Evolutionary conservation across 2,888 invertebrate genomes (phyloP).

Genomic region (Rotaria socialis): DNA sequence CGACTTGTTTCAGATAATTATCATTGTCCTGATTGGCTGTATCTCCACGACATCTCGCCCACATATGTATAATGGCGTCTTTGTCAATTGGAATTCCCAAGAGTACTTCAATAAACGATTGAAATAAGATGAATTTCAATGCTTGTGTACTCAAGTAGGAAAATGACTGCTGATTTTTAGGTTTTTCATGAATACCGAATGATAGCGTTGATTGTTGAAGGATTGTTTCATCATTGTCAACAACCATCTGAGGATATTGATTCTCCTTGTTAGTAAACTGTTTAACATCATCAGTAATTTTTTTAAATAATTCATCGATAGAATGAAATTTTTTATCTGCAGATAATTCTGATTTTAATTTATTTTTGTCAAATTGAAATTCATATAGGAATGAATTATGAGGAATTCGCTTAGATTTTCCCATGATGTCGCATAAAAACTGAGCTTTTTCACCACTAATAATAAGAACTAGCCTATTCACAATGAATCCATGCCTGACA

Average conservation of each 20-base stretch:
- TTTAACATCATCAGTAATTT: not conserved
- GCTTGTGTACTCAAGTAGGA: not conserved
- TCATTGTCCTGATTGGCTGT: not conserved
- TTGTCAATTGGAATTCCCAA: not conserved
- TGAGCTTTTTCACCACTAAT: not conserved
- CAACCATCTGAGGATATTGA: not conserved
- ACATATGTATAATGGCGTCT: not conserved
- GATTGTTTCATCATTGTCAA: not conserved
- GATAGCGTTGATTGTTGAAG: not conserved
- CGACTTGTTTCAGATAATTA: not conserved
- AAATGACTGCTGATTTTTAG: not conserved
- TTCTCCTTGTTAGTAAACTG: not conserved
- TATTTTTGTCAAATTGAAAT: not conserved
- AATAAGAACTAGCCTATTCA: not conserved
- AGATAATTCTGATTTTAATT: not conserved
- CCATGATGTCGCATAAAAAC: not conserved
- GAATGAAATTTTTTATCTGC: not conserved
- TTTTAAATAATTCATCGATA: not conserved
- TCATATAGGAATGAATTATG: not conserved
- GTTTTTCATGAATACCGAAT: not conserved
- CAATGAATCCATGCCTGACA: not conserved
- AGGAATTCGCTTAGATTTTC: not conserved
- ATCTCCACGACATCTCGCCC: not conserved
- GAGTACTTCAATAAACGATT: not conserved
- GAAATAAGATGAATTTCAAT: not conserved